phyloP scores from a whole-genome alignment of 2,113 vertebrate genomes.

The Oryzias woworae region DNA sequence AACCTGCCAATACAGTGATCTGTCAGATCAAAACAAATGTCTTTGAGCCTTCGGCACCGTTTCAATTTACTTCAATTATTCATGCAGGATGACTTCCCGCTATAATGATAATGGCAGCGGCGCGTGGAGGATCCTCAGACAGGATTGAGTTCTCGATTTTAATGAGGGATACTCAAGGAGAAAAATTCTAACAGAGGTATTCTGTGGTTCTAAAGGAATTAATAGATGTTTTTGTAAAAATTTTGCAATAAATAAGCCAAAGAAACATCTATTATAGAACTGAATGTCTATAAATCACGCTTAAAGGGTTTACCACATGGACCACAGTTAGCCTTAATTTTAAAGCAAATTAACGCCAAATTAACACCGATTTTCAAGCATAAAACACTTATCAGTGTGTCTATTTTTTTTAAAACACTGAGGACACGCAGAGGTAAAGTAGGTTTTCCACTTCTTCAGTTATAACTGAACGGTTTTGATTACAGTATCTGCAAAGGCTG shows the following conservation, averaged over 20 bases:
- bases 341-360: too few species aligned
- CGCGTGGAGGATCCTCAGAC: slow-evolving; percentile 4
- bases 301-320: slow-evolving; percentile 27
- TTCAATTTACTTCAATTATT: slow-evolving; percentile 64
- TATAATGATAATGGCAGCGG: slow-evolving; percentile 31
- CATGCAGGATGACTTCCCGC: slow-evolving; percentile 34
- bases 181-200: slow-evolving; percentile 7
- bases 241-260: too few species aligned
- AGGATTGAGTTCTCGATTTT: slow-evolving; percentile 20
- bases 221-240: too few species aligned
- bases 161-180: slow-evolving; percentile 30
- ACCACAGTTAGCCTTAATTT: background rate
- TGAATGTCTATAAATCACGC: background rate
- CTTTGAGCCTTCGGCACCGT: slow-evolving; percentile 38
- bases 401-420: too few species aligned
- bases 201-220: background rate
- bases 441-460: background rate
- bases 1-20: slow-evolving; percentile 31
- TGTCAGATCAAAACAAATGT: slow-evolving; percentile 54
- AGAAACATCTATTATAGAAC: too few species aligned
- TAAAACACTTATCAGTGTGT: too few species aligned
- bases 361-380: too few species aligned
- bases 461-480: background rate
- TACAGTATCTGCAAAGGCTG: background rate
- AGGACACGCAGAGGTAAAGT: background rate